Base-by-base conservation (phyloP, 37 sponge, comb jelly and placozoan species). In the Crambe crambe region DNA sequence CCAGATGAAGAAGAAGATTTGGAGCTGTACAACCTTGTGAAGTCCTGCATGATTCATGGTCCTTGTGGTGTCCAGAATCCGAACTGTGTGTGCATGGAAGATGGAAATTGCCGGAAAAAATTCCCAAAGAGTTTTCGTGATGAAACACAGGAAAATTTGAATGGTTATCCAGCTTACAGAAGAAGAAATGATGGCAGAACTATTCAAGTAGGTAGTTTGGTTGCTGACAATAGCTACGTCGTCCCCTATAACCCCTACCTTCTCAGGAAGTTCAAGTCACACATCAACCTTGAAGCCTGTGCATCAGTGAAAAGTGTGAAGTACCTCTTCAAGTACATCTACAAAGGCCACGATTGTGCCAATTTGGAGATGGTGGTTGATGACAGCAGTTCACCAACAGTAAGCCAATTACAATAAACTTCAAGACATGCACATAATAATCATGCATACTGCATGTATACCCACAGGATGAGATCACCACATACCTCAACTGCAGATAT, bases 261-360 rank as follows among this genome's bases (percentile, higher is more conserved):
- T 8, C 18, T 54, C 10, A 47, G 38, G 57, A 37, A 40, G 35
- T 37, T 18, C 21, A 27, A 26, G 15, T 27, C 22, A 1, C 74
- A 73, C 74, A 26, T 73, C 32, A 73, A 73, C n/a, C 32, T 73
- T 21, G 74, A 73, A 57, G 74, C 41, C 6, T 73, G 22, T 31
- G 18, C 42, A 0, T 3, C 74, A 3, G 35, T 73, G 35, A 73
- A 73, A 3, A 10, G 17, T 2, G 22, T 51, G 34, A 73, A 40
- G 51, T 73, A 73, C 35, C 57, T 73, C 56, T 73, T 40, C 57
- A 73, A 73, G 58, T 73, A 73, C 74, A 29, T 51, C 74, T 73
- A 40, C 74, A 73, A 73, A 54, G 58, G 57, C 4, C 35, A 10
- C 2, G 58, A 73, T 34, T 17, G 74, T 56, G 69, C 69, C 25